phyloP scores from a whole-genome alignment of 1,140 invertebrate genomes.

The Myzus persicae region DNA sequence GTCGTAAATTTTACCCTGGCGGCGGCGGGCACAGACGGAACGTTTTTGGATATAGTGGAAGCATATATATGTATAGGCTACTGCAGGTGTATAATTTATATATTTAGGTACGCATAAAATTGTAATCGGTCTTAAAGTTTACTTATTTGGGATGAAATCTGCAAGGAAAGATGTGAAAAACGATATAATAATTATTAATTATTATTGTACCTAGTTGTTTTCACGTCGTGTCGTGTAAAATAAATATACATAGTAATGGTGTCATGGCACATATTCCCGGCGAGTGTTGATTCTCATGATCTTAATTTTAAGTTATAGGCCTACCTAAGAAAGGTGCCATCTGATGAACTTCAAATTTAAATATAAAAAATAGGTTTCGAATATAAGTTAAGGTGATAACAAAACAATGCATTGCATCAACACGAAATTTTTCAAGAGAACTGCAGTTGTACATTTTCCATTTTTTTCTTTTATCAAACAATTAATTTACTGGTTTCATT shows the following conservation, averaged over 20 bases:
- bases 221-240: neutral
- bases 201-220: too few species aligned
- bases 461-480: neutral
- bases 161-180: neutral
- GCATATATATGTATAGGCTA: neutral
- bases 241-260: neutral
- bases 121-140: neutral
- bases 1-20: neutral
- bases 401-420: neutral
- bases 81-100: neutral
- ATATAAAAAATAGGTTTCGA: neutral
- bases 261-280: neutral
- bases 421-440: too few species aligned
- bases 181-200: neutral
- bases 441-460: neutral
- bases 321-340: neutral
- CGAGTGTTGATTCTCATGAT: neutral
- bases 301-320: neutral
- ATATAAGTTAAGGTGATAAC: neutral
- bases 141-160: neutral
- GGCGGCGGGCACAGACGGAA: neutral
- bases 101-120: neutral
- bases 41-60: constrained; percentile 10
- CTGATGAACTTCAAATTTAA: neutral
- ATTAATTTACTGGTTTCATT: neutral